Base-by-base conservation (phyloP, 1,140 invertebrate species). In the Helicoverpa zea region DNA sequence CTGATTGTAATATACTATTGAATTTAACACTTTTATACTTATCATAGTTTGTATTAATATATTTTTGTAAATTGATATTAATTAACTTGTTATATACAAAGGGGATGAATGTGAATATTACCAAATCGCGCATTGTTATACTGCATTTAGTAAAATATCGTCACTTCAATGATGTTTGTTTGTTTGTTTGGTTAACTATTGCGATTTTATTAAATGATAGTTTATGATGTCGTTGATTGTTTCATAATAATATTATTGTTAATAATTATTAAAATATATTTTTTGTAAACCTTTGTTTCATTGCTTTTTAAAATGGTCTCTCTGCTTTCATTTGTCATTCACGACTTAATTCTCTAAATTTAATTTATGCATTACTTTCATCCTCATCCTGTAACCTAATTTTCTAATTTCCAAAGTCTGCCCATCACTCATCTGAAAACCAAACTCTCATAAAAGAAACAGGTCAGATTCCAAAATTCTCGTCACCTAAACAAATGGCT, bases 61-160 rank as follows among this genome's bases (percentile, higher is more conserved):
- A 68, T 68, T 58, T n/a, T 77, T 77, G 74, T 77, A 77, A 77
- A 77, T 64, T 77, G 47, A 77, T 77, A 64, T 77, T 16, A 66
- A 64, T 77, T 64, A 66, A 61, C 56, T 77, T 77, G 74, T 77
- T 77, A 77, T 77, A 77, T 52, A 77, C 49, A 77, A 77, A 77
- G 49, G 13, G 47, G 80, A 84, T 83, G 83, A 74, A 84, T 88
- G 83, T 87, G 85, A 89, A 84, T 84, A 86, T 91, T 91, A 91
- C 90, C 90, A 91, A 91, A 91, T 87, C 90, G 84, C 88, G 86
- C n/a, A 84, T 89, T 88, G 86, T 90, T 89, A 75, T 79, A 83
- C 70, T 88, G 83, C 81, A 82, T 84, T 86, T 87, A 87, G 75
- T 79, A 80, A 84, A 68, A 84, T 82, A 66, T 61, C 79, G 51